Conservation (phyloP, 1,140 invertebrate species). For the Orchesella cincta region DNA sequence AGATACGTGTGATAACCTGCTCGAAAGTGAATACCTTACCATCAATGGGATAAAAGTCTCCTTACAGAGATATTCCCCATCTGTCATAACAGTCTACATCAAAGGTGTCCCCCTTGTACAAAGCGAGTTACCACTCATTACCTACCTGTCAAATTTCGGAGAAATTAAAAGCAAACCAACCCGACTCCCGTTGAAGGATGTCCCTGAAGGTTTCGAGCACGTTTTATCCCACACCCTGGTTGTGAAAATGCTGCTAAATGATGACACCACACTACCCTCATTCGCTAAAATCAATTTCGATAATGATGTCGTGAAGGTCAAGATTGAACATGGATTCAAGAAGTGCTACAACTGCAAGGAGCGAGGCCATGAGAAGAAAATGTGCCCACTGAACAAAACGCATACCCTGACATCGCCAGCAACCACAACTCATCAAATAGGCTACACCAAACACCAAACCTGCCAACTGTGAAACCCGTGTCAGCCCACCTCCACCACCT, state of each 20-base stretch:
- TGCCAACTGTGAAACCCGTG: too few relatives aligned
- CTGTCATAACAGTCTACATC: neutral
- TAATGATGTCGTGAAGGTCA: neutral
- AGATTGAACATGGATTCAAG: constrained; percentile 2
- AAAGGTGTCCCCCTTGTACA: neutral
- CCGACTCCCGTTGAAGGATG: neutral
- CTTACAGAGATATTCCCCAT: neutral
- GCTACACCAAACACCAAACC: too few relatives aligned
- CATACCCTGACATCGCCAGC: too few relatives aligned
- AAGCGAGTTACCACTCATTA: neutral
- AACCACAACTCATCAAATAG: too few relatives aligned
- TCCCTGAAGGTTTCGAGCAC: neutral
- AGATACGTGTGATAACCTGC: neutral
- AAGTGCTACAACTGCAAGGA: neutral
- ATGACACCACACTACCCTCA: neutral
- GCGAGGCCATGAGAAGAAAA: neutral
- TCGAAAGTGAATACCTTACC: neutral
- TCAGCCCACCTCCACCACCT: too few relatives aligned
- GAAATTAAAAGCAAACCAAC: neutral
- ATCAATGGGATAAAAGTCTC: neutral
- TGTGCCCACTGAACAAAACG: neutral
- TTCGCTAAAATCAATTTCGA: neutral
- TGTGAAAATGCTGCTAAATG: neutral
- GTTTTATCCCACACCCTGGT: neutral
- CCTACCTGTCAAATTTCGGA: neutral